Evolutionary conservation across 2,888 invertebrate genomes (phyloP), one percentile per base, ranked within the genome.

Genomic region (Melanostoma scalare): DNA sequence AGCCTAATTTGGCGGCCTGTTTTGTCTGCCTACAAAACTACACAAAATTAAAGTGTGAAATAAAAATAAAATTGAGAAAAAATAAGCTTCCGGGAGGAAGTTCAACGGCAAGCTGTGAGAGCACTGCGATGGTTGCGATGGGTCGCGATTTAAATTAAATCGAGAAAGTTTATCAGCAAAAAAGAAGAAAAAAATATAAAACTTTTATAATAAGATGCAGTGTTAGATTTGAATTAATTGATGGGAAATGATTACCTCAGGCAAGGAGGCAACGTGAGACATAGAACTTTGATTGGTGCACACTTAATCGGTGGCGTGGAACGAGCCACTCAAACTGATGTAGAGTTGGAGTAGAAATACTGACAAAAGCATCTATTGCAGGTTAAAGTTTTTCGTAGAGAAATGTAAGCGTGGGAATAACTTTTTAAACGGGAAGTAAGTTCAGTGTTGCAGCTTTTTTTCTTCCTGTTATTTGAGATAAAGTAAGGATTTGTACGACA

Each of bases 131-230:
- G 65, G 67, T 65, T 65, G 56, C 20, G 20, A 20, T 20, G 20
- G 20, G 52, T 30, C 36, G 36, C 58, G 58, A 67, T 67, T 74
- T 74, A 50, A 74, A 74, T 74, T 74, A 65, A 74, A 74, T 74
- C 35, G 65, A 20, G 31, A 74, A 74, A 74, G 58, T 67, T 74
- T 55, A 3, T 6, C 10, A 48, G 3, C n/a, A 6, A 2, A 20
- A 20, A 20, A 20, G 20, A 20, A 20, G 20, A 20, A 20, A 20
- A 20, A 20, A 20, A 20, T 20, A 20, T 20, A 20, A 58, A 74
- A 74, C 65, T 74, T 74, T 67, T 67, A 50, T 65, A 74, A 65
- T 74, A 74, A 65, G 65, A 74, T 58, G 74, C 74, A 58, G 74
- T 10, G 56, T 52, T 67, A 58, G 58, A 50, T 48, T 35, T 38